Evolutionary conservation across 2,888 invertebrate species (phyloP), one percentile per base, ranked within the genome.

Genomic region (Drosophila anceps): DNA sequence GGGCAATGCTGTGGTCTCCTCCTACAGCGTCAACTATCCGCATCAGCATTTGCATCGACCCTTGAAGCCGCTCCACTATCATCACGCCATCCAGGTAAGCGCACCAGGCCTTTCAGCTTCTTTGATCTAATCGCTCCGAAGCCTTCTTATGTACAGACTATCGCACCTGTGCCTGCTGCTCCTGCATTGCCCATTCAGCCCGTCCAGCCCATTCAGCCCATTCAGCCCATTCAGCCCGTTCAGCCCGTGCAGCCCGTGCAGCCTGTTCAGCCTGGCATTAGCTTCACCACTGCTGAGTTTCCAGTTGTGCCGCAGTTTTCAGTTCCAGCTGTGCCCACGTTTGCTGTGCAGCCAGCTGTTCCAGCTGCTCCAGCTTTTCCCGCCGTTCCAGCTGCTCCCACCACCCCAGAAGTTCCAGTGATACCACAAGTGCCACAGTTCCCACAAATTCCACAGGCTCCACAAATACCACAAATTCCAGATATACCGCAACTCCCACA

Each of bases 21-120:
- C 92, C 0, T 92, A 91, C 69, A 92, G 88, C 69, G 92, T 91
- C 33, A 92, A 91, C 64, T 92, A 92, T 69, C 92, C 92, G 7
- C 91, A 90, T 27, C 91, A 90, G n/a, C 82, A 87, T 68, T 33
- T 88, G 27, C 91, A 91, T 7, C 83, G 86, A 48, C 81, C 90
- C 1, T 35, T 82, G 0, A 84, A 79, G 53, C 91, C 91, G 0
- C 7, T 84, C 31, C 82, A 88, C 33, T 89, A 77, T 37, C 85
- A 85, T 53, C 82, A 76, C 4, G 67, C 76, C 10, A 41, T 67
- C 3, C 87, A 87, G 83, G 83, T 87, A 15, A 66, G 72, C 18
- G 4, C 33, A 6, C 5, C 0, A 6, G 15, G 2, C 4, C 13
- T 12, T 46, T 4, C 7, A 0, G 9, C n/a, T 24, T 8, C 1